These are phyloP conservation scores for Heliangelus exortis DNA, from an alignment of 2,797 vertebrate genomes.

Conservation along the genomic window DNA sequence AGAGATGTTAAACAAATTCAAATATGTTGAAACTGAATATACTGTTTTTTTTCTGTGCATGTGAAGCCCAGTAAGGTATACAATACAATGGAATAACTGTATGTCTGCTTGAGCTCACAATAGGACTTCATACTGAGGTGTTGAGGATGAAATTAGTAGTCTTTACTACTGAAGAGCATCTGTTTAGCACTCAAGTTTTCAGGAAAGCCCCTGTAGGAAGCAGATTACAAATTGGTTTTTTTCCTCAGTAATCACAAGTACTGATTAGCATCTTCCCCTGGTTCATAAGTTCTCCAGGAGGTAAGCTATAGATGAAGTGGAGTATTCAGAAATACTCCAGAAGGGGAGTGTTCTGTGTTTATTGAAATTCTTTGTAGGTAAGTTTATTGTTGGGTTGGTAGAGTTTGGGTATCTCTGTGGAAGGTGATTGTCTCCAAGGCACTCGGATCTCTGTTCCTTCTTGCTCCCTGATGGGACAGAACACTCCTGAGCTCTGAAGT, in stretches of 20 bases:
- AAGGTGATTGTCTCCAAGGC: not conserved
- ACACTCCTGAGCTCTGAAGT: not conserved
- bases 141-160: not conserved
- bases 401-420: not conserved
- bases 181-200: not conserved
- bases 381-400: not conserved
- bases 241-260: not conserved
- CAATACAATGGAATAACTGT: not conserved
- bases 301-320: not conserved
- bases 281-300: not conserved
- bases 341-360: not conserved
- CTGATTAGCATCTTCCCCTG: not conserved
- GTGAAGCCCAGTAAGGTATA: not conserved
- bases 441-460: not conserved
- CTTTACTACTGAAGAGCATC: not conserved
- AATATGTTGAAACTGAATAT: not conserved
- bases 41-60: not conserved
- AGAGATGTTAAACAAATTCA: not conserved
- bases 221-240: not conserved
- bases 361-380: not conserved
- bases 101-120: not conserved
- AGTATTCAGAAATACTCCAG: not conserved
- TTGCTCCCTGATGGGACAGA: not conserved
- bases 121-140: not conserved
- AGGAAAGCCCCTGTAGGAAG: not conserved